Evolutionary conservation across 1,140 invertebrate genomes (phyloP), one percentile per base, ranked within the genome.

Genomic region (Musca domestica): DNA sequence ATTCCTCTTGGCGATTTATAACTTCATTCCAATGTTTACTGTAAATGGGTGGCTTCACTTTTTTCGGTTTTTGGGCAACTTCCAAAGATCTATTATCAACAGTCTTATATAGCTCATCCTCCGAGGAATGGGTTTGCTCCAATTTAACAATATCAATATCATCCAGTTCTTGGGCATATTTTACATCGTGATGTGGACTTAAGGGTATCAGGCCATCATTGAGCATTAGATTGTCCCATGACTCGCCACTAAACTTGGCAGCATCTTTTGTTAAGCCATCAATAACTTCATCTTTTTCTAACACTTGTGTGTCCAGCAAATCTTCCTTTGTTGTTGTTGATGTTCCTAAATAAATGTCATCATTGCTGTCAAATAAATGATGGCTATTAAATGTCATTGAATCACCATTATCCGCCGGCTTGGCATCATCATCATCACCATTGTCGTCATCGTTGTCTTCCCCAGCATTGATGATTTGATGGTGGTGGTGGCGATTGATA

Each of bases 141-240:
- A 80, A 71, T 69, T 80, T 80, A 20, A 80, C 70, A 63, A 80
- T 80, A 73, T 80, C 76, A 46, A 80, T 76, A 49, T 80, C 74
- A 58, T 77, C 70, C 19, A 66, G 52, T 66, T 61, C 48, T 0
- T 47, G 64, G 12, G 17, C 22, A 25, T 25, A 56, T 58, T 66
- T 68, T 20, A 61, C 19, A 19, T 14, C 51, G 1, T 34, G 23
- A 15, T 71, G 70, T 69, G 70, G 64, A 46, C 72, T 70, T 5
- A 51, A 19, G 15, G 69, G 66, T 46, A 67, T 64, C 65, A 70
- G 69, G 51, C 68, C 67, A 63, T 80, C 78, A 69, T 69, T 80
- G 65, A 80, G 69, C 78, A 80, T 80, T 19, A 74, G 46, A 65
- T 76, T 74, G n/a, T 71, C 68, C 15, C 17, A 34, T 56, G n/a